A percentile compares a stretch with the other conserved stretches of the same genome.
phyloP scores from a whole-genome alignment of 37 sponge, comb jelly and placozoan species.

The Beroe forskalii region DNA sequence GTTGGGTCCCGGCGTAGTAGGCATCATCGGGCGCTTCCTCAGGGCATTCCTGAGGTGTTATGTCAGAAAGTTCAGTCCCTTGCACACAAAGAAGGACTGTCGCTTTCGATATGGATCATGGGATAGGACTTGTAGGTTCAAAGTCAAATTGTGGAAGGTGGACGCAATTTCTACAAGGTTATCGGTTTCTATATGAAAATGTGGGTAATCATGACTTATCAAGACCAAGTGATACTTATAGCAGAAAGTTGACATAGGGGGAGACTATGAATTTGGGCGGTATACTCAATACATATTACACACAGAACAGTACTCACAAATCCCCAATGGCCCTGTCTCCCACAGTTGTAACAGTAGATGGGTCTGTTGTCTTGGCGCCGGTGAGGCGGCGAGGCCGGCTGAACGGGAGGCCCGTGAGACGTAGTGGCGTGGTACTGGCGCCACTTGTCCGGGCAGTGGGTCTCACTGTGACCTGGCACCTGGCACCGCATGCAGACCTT shows the following conservation, averaged over 20 bases:
- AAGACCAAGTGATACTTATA: no score
- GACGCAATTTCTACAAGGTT: no score
- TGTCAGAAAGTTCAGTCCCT: no score
- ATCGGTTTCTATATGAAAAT: no score
- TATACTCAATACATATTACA: no score
- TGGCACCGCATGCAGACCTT: conserved; percentile 29
- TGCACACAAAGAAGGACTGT: no score
- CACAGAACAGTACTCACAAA: conserved; percentile 71
- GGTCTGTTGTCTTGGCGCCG: conserved; percentile 25
- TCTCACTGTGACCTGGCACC: conserved; percentile 24
- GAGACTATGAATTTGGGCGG: no score
- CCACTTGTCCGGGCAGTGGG: conserved; percentile 71
- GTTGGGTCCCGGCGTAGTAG: conserved; percentile 35
- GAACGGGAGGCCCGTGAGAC: not conserved
- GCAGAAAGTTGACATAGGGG: no score
- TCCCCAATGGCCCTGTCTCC: conserved; percentile 68
- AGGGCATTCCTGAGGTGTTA: conserved; percentile 31
- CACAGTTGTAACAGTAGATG: conserved; percentile 73
- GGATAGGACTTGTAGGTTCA: no score
- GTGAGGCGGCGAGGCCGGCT: conserved; percentile 27
- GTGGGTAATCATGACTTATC: no score
- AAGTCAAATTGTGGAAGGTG: no score
- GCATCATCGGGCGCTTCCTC: conserved; percentile 51
- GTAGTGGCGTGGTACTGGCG: conserved; percentile 74
- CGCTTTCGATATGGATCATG: no score